Base-by-base conservation (phyloP, 37 sponge, comb jelly and placozoan genomes). In the Dysidea cf. avara region DNA sequence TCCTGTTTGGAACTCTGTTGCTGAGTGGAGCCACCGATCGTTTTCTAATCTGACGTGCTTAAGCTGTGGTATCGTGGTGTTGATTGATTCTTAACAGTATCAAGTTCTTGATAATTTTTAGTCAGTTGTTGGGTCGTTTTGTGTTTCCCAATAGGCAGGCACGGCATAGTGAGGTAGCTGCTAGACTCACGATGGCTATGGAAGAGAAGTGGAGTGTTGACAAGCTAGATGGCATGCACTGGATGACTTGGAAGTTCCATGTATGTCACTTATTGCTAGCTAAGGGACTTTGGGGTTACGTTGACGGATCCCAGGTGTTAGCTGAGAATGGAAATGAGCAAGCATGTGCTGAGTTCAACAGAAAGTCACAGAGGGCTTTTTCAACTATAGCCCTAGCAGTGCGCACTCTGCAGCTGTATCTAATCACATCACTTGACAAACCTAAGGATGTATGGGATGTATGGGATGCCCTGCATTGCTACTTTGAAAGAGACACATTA, bases 171-270 rank as follows among this genome's bases (percentile, higher is more conserved):
- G n/a, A n/a, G n/a, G n/a, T n/a, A n/a, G n/a, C n/a, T n/a, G n/a
- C n/a, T n/a, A n/a, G n/a, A n/a, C n/a, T n/a, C n/a, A n/a, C n/a
- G n/a, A n/a, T n/a, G n/a, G n/a, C n/a, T n/a, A n/a, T n/a, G n/a
- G n/a, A n/a, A n/a, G 80, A 79, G 2, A 76, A 76, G 54, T 76
- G 77, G 64, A 34, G 66, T 33, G 64, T 76, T 30, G 77, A 76
- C 36, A 76, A 64, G 54, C 49, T 81, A n/a, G 73, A 71, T 49
- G 77, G 22, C 49, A n/a, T 33, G 14, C 68, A 79, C 61, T 69
- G 74, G 85, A 71, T 29, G 46, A 77, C 78, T n/a, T 84, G 78
- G 85, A 84, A 77, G 67, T 84, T 84, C 54, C 78, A 84, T 39
- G 65, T 84, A 64, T 31, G 50, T 7, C 78, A 69, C 39, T 34